These are phyloP conservation scores for Ivindomyrus marchei DNA, from an alignment of 2,113 vertebrate genomes.

Conservation along the genomic window DNA sequence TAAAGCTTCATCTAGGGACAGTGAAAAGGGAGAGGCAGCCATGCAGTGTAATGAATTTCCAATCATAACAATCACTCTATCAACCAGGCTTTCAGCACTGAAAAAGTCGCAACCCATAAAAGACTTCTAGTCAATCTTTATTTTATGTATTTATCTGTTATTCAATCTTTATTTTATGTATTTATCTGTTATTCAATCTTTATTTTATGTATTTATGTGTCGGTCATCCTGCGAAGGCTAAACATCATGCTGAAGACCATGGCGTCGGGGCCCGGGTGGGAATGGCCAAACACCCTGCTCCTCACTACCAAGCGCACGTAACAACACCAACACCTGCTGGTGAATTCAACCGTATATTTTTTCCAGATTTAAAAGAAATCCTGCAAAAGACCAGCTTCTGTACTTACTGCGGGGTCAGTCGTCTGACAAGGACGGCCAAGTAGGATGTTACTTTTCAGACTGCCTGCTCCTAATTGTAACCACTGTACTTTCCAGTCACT, in stretches of 20 bases:
- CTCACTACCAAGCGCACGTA: background rate
- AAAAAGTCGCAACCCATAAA: background rate
- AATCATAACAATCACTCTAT: background rate
- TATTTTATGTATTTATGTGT: background rate
- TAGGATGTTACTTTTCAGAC: constrained; percentile 1
- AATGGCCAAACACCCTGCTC: background rate
- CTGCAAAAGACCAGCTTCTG: background rate
- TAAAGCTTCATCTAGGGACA: background rate
- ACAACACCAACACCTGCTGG: background rate
- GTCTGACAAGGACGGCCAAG: background rate
- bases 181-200: background rate
- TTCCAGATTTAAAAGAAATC: background rate
- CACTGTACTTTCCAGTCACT: background rate
- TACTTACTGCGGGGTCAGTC: background rate
- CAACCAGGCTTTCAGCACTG: background rate
- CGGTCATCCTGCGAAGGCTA: background rate
- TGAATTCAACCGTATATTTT: background rate
- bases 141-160: background rate
- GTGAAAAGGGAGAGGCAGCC: background rate
- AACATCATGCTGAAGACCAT: background rate
- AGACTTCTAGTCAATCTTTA: background rate
- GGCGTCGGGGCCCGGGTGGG: background rate
- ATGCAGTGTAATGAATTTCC: background rate
- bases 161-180: background rate
- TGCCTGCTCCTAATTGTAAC: background rate